phyloP scores from a whole-genome alignment of 2,113 vertebrate genomes.

The Boleophthalmus pectinirostris region DNA sequence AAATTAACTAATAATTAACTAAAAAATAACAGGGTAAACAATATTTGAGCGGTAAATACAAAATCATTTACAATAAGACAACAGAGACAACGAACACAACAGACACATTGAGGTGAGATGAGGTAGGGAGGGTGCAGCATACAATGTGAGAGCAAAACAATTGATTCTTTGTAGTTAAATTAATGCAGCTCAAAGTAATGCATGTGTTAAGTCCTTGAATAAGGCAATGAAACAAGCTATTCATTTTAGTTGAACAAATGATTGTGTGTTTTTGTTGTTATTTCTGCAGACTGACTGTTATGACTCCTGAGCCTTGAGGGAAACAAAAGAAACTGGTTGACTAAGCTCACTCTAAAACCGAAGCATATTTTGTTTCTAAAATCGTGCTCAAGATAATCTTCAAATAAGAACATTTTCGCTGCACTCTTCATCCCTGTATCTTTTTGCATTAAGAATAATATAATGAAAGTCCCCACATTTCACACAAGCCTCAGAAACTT shows the following conservation, averaged over 20 bases:
- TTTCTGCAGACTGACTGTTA: conserved; percentile 13
- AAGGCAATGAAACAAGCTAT: not conserved
- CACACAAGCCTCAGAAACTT: not conserved
- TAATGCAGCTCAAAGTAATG: not conserved
- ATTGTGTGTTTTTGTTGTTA: conserved; percentile 20
- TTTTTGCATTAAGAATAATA: not conserved
- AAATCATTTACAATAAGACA: too few relatives aligned
- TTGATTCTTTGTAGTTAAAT: not conserved
- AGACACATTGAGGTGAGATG: too few relatives aligned
- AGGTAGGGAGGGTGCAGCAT: too few relatives aligned
- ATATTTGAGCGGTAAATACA: too few relatives aligned
- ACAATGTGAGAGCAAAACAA: too few relatives aligned
- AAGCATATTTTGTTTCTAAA: not conserved
- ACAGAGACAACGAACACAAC: too few relatives aligned
- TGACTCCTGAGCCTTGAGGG: not conserved
- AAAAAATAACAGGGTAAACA: too few relatives aligned
- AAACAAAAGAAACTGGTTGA: conserved; percentile 1
- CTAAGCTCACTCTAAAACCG: conserved; percentile 4
- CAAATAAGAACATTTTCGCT: not conserved
- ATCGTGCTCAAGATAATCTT: not conserved
- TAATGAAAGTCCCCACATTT: not conserved
- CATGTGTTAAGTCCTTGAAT: not conserved
- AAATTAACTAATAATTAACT: too few relatives aligned
- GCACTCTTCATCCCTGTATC: not conserved
- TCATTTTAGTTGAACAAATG: not conserved